Evolutionary conservation across 2,113 vertebrate species (phyloP), one percentile per base, ranked within the genome.

Genomic region (Aramus guarauna): DNA sequence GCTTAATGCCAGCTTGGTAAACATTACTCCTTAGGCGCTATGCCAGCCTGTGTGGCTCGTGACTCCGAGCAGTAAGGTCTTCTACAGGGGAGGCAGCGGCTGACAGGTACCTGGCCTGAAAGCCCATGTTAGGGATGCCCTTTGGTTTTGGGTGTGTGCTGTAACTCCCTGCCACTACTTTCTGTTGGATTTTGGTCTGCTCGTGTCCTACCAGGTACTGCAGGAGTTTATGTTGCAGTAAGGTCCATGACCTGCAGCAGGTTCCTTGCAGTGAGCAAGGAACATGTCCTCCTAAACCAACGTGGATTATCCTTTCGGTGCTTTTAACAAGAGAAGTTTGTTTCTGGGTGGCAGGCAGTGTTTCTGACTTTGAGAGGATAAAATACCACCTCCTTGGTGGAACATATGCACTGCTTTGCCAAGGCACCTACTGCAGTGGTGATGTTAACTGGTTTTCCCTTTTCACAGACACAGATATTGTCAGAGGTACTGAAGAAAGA

Each of bases 11-110:
- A 24, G 18, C 18, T 60, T 45, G 41, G 47, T 30, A 17, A 48
- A 22, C 1, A 0, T n/a, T n/a, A 8, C 30, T 62, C 32, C 37
- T 39, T 4, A 58, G 77, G 67, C 2, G 2, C 34, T n/a, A 1
- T 32, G 10, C n/a, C 29, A 36, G 34, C 56, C 16, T 3, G 1
- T 2, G 2, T 20, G 52, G 55, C 71, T 85, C 53, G 0, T 7
- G 56, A 32, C 53, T n/a, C 22, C 0, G 5, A 64, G 50, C 71
- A 74, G n/a, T 45, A 15, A 66, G 34, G 76, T n/a, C 56, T 48
- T 79, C 39, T 14, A 34, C 39, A 27, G 36, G 52, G 27, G 63
- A 37, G 13, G 53, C 36, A 82, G 27, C 64, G 79, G 50, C 66
- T 83, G 72, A 78, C 67, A 39, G 43, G 50, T 29, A 15, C 16